Evolutionary conservation across 2,888 invertebrate species (phyloP).

Genomic region (Nineta flava): DNA sequence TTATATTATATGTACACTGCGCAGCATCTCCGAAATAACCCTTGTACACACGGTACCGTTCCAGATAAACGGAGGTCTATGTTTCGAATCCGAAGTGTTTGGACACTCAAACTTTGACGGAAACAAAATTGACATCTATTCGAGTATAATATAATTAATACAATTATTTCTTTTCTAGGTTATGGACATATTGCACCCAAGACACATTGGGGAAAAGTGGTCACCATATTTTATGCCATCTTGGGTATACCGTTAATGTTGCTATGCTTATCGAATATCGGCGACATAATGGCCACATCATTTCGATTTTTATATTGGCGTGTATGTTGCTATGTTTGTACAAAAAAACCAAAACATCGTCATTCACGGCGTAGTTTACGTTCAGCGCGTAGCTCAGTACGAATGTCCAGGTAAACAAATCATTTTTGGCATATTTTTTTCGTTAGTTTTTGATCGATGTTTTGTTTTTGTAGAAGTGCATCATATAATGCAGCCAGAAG

Average conservation of each 20-base stretch:
- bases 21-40: no score
- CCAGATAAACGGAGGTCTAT: no score
- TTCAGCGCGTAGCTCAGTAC: slow-evolving; percentile 1
- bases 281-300: slow-evolving; percentile 85
- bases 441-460: background rate
- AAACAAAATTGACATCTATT: no score
- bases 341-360: slow-evolving; percentile 49
- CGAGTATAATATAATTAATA: no score
- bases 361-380: slow-evolving; percentile 27
- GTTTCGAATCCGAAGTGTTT: no score
- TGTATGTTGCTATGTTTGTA: slow-evolving; percentile 80
- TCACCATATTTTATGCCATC: slow-evolving; percentile 91
- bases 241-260: slow-evolving; percentile 91
- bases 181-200: slow-evolving; percentile 93
- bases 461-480: background rate
- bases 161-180: slow-evolving; percentile 39
- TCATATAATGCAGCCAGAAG: slow-evolving; percentile 11
- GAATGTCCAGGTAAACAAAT: background rate
- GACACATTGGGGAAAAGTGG: slow-evolving; percentile 83
- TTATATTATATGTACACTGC: no score
- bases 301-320: slow-evolving; percentile 90
- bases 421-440: no score
- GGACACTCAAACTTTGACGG: no score
- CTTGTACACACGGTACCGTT: no score
- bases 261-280: slow-evolving; percentile 84